A percentile compares a stretch with the other conserved stretches of the same genome.
Evolutionary conservation across 37 sponge, comb jelly and placozoan genomes (phyloP).

Genomic region (Beroe forskalii): DNA sequence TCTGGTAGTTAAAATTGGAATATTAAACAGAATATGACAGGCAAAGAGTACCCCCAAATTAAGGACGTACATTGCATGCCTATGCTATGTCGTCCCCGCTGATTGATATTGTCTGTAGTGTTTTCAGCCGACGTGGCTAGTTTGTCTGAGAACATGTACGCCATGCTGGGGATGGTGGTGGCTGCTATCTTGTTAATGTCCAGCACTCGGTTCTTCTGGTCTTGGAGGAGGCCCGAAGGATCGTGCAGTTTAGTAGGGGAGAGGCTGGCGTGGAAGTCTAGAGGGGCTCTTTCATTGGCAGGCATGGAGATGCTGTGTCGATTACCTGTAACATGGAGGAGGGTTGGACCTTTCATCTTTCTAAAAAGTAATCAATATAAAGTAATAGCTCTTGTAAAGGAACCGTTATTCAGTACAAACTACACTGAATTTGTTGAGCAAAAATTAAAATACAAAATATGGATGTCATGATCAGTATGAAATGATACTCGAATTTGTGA

Average conservation of each 20-base stretch:
- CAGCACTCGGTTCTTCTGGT: conserved; percentile 47
- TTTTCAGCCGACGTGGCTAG: conserved; percentile 57
- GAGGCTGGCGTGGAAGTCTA: conserved; percentile 24
- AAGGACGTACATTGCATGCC: conserved; percentile 25
- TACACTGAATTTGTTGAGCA: no score
- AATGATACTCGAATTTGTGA: no score
- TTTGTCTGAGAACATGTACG: conserved; percentile 63
- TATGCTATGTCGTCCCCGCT: conserved; percentile 1
- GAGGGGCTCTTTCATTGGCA: background rate
- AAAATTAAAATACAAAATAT: no score
- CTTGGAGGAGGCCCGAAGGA: background rate
- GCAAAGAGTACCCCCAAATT: no score
- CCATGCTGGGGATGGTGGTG: conserved; percentile 61
- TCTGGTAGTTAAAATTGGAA: no score
- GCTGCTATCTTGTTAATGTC: conserved; percentile 53
- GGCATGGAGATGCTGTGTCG: conserved; percentile 10
- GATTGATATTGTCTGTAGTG: conserved; percentile 8
- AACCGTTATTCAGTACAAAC: no score
- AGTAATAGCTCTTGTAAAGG: no score
- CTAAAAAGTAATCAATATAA: no score
- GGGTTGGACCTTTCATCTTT: no score
- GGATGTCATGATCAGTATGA: no score
- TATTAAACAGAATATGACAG: no score
- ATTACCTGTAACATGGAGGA: conserved; percentile 2
- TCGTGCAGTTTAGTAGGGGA: conserved; percentile 50